These are phyloP conservation scores for Crocidura indochinensis DNA, from an alignment of 2,797 vertebrate species.

Conservation along the genomic window DNA sequence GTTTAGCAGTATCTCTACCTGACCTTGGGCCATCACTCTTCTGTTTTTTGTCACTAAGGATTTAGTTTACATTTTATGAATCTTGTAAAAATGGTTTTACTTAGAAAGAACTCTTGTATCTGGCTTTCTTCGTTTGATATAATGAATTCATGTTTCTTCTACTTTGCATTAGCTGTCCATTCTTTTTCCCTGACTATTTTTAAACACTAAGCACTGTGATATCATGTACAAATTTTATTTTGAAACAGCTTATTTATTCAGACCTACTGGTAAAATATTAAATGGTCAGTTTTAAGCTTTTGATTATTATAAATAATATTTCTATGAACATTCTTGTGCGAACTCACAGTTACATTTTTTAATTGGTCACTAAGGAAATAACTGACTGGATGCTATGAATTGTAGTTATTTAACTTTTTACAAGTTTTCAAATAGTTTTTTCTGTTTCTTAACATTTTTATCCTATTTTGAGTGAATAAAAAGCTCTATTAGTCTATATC, in stretches of 20 bases:
- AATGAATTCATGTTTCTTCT: background rate
- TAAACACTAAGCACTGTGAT: background rate
- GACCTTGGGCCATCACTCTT: background rate
- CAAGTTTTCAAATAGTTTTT: background rate
- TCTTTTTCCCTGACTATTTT: background rate
- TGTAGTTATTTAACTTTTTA: background rate
- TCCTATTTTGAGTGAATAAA: background rate
- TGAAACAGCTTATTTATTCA: background rate
- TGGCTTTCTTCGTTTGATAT: background rate
- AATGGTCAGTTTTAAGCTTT: background rate
- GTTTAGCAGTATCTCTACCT: background rate
- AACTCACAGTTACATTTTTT: slow-evolving; percentile 22
- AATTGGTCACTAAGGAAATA: background rate
- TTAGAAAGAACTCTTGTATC: background rate
- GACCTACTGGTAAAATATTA: background rate
- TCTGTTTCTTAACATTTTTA: background rate
- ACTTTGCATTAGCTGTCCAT: background rate
- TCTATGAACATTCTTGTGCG: background rate
- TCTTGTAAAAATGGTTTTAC: background rate
- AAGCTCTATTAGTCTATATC: background rate
- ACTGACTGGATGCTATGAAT: background rate
- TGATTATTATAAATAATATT: slow-evolving; percentile 9
- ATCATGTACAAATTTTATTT: background rate
- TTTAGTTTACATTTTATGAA: slow-evolving; percentile 51
- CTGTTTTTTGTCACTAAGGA: slow-evolving; percentile 36